These are phyloP conservation scores for Cavia porcellus DNA, from an alignment of 2,113 vertebrate species.

Conservation along the genomic window DNA sequence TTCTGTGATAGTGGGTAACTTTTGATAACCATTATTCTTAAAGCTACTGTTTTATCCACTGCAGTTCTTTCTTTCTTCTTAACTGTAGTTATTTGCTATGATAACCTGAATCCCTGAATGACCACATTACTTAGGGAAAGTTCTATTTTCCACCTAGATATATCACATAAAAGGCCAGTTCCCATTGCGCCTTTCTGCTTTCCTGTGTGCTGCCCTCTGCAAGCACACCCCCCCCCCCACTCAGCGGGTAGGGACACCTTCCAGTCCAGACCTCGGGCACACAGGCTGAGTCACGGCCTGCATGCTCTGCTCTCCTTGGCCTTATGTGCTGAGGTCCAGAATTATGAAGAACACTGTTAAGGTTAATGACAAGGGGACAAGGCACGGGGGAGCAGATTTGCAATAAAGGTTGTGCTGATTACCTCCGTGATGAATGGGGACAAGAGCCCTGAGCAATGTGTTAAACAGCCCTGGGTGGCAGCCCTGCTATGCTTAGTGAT, in stretches of 20 bases:
- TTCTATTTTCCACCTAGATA: neutral
- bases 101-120: neutral
- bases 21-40: neutral
- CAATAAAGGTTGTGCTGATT: neutral
- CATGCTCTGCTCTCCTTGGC: neutral
- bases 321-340: neutral
- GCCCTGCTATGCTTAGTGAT: fast-evolving
- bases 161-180: neutral
- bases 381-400: neutral
- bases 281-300: neutral
- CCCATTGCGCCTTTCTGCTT: neutral
- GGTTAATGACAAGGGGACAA: neutral
- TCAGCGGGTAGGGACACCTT: neutral
- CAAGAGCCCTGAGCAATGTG: neutral
- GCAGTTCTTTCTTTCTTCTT: neutral
- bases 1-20: neutral
- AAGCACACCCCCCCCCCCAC: too few species aligned
- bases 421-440: neutral
- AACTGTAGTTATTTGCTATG: neutral
- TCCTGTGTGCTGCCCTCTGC: neutral
- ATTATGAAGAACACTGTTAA: neutral
- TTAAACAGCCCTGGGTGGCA: neutral
- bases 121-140: neutral
- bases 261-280: neutral
- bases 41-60: neutral